Percentiles rank a stretch among this genome's conserved stretches.
Evolutionary conservation across 2,113 vertebrate genomes (phyloP).

Genomic region (Conger conger): DNA sequence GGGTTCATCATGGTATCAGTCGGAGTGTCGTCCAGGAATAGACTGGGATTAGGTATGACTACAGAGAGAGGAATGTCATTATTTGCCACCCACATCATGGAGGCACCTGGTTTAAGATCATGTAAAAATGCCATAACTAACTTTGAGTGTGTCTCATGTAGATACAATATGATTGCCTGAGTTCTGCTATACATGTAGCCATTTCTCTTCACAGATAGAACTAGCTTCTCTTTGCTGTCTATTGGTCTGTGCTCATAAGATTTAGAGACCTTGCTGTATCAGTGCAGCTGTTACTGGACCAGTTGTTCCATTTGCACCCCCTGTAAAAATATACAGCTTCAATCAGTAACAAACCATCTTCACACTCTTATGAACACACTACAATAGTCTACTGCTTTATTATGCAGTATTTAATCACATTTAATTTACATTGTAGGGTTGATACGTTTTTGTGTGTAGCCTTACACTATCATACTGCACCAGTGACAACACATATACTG

Average conservation of each 20-base stretch:
- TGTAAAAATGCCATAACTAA: neutral
- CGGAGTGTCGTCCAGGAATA: constrained; percentile 70
- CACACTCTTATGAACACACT: neutral
- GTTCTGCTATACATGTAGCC: neutral
- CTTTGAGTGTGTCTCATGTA: neutral
- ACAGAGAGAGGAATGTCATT: neutral
- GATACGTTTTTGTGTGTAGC: neutral
- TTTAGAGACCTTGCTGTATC: constrained; percentile 1
- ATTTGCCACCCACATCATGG: neutral
- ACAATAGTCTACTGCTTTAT: neutral
- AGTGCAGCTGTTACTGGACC: neutral
- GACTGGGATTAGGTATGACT: constrained; percentile 53
- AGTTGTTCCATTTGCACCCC: neutral
- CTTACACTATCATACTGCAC: no score
- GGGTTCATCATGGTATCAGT: constrained; percentile 31
- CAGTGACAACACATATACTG: neutral
- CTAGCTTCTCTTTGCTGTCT: neutral
- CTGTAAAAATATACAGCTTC: neutral
- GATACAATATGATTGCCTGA: neutral
- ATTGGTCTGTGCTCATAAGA: neutral
- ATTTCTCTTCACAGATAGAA: neutral
- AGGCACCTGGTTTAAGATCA: neutral
- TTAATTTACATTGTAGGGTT: neutral
- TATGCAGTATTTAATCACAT: neutral
- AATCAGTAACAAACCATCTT: neutral